Evolutionary conservation across 2,113 vertebrate genomes (phyloP), one percentile per base, ranked within the genome.

Genomic region (Epinephelus cyanopodus): DNA sequence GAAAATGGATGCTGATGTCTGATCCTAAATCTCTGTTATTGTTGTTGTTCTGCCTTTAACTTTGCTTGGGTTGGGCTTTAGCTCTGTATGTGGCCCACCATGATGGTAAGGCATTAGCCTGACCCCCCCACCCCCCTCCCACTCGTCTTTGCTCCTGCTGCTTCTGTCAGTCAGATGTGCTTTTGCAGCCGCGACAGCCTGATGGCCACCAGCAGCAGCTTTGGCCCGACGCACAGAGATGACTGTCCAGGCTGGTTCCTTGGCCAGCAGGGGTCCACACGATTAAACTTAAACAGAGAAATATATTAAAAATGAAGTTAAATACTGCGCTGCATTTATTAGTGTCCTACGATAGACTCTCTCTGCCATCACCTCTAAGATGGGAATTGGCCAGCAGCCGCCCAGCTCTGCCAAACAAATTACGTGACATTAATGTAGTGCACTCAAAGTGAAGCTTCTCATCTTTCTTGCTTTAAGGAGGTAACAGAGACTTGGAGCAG

Each of bases 61-160:
- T 88, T 80, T 82, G 77, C 77, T 87, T 72, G 87, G 77, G 72
- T 82, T 92, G 92, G 90, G 89, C 89, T 88, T 82, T 94, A 96
- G 95, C 93, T 95, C 89, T 93, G 85, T 95, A 94, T 93, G 92
- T 96, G 95, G 95, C 94, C 95, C 86, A 94, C 90, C 69, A 90
- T 94, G 89, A 95, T 95, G 95, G 95, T 95, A 96, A 96, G 95
- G 87, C 81, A 91, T 79, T 83, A 89, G 84, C 72, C 69, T 52
- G 84, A 61, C 72, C 84, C 56, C n/a, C 23, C 5, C 13, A 1
- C 1, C 54, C 27, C 52, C 19, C 52, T 7, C 66, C 33, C 66
- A 54, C 42, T 61, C 12, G 68, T 77, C 84, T 72, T n/a, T 89
- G 93, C 90, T 92, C 90, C 52, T 81, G 80, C 90, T 86, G 87